Conservation (phyloP, 1,140 invertebrate species). For the Theocolax elegans region DNA sequence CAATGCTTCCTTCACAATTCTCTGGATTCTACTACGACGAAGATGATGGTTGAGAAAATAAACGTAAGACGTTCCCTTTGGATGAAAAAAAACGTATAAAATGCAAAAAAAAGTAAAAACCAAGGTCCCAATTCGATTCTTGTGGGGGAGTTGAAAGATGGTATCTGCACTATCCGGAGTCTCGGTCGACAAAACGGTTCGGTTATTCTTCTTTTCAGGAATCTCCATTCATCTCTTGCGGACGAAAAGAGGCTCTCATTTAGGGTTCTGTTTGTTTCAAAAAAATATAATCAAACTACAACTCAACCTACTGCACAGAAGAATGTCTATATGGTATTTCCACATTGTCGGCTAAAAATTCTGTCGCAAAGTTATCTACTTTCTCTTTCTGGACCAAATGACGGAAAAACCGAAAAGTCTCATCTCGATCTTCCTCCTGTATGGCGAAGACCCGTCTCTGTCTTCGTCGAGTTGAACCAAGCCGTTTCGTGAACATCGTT, state of each 20-base stretch:
- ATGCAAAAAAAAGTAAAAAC: no score
- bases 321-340: slow-evolving; percentile 16
- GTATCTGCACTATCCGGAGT: slow-evolving; percentile 21
- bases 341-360: slow-evolving; percentile 16
- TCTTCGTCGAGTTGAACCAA: slow-evolving; percentile 11
- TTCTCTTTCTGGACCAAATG: slow-evolving; percentile 16
- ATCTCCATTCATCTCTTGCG: slow-evolving; percentile 21
- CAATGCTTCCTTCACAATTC: slow-evolving; percentile 38
- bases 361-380: slow-evolving; percentile 18
- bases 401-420: slow-evolving; percentile 22
- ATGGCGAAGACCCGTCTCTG: slow-evolving; percentile 26
- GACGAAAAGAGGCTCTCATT: slow-evolving; percentile 22
- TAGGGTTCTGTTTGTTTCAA: not conserved
- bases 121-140: slow-evolving; percentile 17
- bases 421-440: slow-evolving; percentile 31
- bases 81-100: slow-evolving; percentile 11
- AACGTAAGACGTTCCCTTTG: not conserved
- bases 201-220: slow-evolving; percentile 20
- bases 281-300: not conserved
- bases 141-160: not conserved
- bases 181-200: slow-evolving; percentile 32
- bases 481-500: slow-evolving; percentile 25
- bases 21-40: slow-evolving; percentile 41
- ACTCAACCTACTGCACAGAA: slow-evolving; percentile 29
- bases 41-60: slow-evolving; percentile 22